A percentile compares a stretch with the other conserved stretches of the same genome.
These are phyloP conservation scores for Cladopsammia gracilis DNA, from an alignment of 64 coral and sea anemone genomes.

Conservation along the genomic window DNA sequence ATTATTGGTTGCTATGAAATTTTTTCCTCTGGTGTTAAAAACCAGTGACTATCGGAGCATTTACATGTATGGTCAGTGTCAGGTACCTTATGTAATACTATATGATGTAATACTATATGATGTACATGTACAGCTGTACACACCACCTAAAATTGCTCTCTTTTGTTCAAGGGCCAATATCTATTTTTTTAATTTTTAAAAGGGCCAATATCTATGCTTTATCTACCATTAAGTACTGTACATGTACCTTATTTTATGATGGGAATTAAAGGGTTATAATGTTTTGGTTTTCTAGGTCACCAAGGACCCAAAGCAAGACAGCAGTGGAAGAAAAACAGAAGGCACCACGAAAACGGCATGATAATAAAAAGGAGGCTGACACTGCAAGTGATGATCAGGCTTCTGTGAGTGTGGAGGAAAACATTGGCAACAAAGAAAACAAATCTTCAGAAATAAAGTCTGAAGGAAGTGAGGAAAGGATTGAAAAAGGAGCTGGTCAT, in stretches of 20 bases:
- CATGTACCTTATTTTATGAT: background rate
- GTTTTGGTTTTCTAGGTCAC: slow-evolving; percentile 40
- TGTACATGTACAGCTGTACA: too few species aligned
- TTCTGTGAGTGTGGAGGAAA: background rate
- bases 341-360: slow-evolving; percentile 17
- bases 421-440: background rate
- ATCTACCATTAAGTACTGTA: background rate
- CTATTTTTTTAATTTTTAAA: too few species aligned
- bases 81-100: too few species aligned
- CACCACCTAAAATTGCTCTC: too few species aligned
- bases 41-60: too few species aligned
- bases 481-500: slow-evolving; percentile 7
- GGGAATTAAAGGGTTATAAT: background rate
- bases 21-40: too few species aligned
- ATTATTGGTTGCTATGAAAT: too few species aligned
- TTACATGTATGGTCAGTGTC: too few species aligned
- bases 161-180: too few species aligned
- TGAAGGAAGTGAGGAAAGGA: background rate
- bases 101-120: too few species aligned
- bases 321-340: slow-evolving; percentile 26
- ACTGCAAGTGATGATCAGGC: background rate
- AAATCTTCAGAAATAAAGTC: background rate
- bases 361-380: background rate
- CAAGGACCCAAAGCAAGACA: slow-evolving; percentile 78
- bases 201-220: too few species aligned